Conservation (phyloP, 35 echinoderm and acorn worm genomes). For the Ptychodera flava region DNA sequence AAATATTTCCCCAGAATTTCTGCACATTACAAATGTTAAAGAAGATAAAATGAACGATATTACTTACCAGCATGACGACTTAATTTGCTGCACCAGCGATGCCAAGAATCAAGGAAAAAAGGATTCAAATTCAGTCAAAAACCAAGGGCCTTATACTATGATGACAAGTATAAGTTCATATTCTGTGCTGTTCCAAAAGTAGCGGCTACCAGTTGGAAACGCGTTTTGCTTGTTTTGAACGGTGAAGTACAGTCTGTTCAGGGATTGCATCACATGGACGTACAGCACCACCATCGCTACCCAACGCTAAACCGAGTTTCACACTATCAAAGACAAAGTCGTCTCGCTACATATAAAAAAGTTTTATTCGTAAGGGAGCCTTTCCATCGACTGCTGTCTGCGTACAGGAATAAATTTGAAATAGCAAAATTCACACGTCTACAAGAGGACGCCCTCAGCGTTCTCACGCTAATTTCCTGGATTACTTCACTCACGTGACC, state of each 20-base stretch:
- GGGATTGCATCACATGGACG: constrained; percentile 29
- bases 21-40: no score
- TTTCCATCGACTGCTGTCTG: neutral
- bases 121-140: no score
- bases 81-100: no score
- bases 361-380: neutral
- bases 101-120: no score
- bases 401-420: neutral
- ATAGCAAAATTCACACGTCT: neutral
- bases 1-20: no score
- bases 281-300: neutral
- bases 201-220: constrained; percentile 94
- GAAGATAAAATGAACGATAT: no score
- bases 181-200: constrained; percentile 85
- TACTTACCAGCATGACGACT: no score
- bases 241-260: constrained; percentile 33
- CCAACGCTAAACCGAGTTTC: neutral
- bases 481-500: neutral
- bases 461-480: neutral
- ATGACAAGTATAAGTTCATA: constrained; percentile 73
- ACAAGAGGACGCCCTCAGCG: neutral
- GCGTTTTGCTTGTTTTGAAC: constrained; percentile 63
- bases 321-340: neutral
- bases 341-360: neutral
- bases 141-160: no score